Evolutionary conservation across 2,113 vertebrate species (phyloP).

Genomic region (Leuciscus idus): DNA sequence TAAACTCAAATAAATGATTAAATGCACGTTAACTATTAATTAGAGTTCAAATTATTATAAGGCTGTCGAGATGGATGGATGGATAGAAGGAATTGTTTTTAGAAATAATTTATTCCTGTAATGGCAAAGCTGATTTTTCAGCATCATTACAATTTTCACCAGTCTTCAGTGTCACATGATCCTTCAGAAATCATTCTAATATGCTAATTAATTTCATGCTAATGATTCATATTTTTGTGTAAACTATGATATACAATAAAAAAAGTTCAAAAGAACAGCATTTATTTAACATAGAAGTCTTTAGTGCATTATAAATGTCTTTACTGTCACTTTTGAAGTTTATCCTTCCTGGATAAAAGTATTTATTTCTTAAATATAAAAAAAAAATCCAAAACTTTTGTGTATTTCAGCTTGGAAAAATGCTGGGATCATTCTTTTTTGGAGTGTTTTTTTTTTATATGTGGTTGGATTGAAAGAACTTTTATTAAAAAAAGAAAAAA

Average conservation of each 20-base stretch:
- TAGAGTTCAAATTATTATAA: not conserved
- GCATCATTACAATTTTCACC: not conserved
- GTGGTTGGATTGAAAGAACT: not conserved
- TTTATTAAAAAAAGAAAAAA: too few species aligned
- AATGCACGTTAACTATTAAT: not conserved
- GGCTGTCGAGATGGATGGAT: too few species aligned
- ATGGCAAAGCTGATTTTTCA: not conserved
- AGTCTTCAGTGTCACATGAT: not conserved
- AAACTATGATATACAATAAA: not conserved
- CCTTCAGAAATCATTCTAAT: slow-evolving; percentile 1
- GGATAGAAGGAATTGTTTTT: too few species aligned
- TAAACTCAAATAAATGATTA: not conserved
- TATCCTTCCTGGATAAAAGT: not conserved
- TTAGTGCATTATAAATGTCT: not conserved
- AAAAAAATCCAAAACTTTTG: not conserved
- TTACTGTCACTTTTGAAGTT: not conserved
- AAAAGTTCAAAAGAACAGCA: too few species aligned
- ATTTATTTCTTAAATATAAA: not conserved
- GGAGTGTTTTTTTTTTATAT: not conserved
- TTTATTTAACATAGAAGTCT: not conserved
- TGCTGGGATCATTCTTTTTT: not conserved
- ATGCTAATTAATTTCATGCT: not conserved
- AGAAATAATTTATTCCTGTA: not conserved
- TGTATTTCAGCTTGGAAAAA: not conserved
- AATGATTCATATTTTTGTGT: not conserved